Conservation (phyloP, 1,140 invertebrate genomes). For the Cecropterus lyciades region DNA sequence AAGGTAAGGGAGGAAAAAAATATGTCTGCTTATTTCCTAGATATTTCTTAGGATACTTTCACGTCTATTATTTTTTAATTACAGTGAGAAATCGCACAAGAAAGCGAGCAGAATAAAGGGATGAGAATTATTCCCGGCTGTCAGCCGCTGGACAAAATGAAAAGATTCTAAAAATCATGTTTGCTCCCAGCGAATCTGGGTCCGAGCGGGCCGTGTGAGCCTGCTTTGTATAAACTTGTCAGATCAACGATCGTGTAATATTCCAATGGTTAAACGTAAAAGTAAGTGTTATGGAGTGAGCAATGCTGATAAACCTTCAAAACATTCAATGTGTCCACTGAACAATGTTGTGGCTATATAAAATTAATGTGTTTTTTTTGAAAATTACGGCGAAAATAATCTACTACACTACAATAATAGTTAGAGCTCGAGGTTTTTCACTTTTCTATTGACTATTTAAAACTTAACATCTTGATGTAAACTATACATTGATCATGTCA, state of each 20-base stretch:
- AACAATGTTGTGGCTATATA: too few species aligned
- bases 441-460: too few species aligned
- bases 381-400: too few species aligned
- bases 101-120: conserved; percentile 33
- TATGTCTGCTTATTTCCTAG: conserved; percentile 29
- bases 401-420: too few species aligned
- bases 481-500: too few species aligned
- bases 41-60: conserved; percentile 32
- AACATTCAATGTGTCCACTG: background rate
- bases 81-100: conserved; percentile 29
- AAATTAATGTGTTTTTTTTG: too few species aligned
- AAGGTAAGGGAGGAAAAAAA: conserved; percentile 10
- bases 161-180: conserved; percentile 33
- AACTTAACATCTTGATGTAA: too few species aligned
- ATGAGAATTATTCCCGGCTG: conserved; percentile 32
- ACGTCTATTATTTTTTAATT: conserved; percentile 35
- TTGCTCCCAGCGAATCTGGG: conserved; percentile 20
- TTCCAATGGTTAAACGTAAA: background rate
- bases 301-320: background rate
- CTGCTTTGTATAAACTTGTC: conserved; percentile 4
- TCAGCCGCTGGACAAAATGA: conserved; percentile 33
- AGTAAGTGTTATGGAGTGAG: background rate
- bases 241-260: conserved; percentile 9
- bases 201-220: conserved; percentile 14
- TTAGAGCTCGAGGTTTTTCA: too few species aligned